phyloP scores from a whole-genome alignment of 2,888 invertebrate species.

The Lapara coniferarum region DNA sequence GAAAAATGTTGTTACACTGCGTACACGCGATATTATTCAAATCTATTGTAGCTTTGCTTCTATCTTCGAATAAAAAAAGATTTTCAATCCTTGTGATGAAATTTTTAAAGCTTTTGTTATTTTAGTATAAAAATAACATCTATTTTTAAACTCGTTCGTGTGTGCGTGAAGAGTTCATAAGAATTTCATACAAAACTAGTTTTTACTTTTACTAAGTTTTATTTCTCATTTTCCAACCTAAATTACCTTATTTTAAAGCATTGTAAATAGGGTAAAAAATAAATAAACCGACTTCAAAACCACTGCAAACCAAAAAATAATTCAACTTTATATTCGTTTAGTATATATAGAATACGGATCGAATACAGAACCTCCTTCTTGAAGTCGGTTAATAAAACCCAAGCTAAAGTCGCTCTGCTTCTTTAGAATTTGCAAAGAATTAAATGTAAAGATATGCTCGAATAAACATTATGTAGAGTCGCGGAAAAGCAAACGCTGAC shows the following conservation, averaged over 20 bases:
- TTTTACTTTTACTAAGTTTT: too few species aligned
- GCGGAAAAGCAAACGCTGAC: slow-evolving; percentile 38
- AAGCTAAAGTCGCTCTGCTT: not conserved
- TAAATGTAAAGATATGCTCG: slow-evolving; percentile 27
- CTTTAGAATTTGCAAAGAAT: slow-evolving; percentile 32
- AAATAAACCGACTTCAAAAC: too few species aligned
- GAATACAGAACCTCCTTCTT: too few species aligned
- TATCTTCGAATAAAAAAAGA: not conserved
- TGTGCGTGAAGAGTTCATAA: not conserved
- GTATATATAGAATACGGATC: too few species aligned
- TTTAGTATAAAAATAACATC: not conserved
- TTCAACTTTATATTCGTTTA: too few species aligned
- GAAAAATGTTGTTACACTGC: slow-evolving; percentile 34
- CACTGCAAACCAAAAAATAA: too few species aligned
- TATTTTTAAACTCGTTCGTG: too few species aligned
- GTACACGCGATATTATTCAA: slow-evolving; percentile 34
- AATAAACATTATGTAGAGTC: slow-evolving; percentile 32
- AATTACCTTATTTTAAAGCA: too few species aligned
- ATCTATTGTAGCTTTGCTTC: not conserved
- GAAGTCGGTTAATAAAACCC: too few species aligned
- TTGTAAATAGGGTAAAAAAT: too few species aligned
- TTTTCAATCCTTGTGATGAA: not conserved
- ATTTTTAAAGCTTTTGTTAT: not conserved
- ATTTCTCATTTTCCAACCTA: too few species aligned
- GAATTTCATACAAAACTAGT: not conserved